Evolutionary conservation across 2,888 invertebrate species (phyloP).

Genomic region (Neria commutata): DNA sequence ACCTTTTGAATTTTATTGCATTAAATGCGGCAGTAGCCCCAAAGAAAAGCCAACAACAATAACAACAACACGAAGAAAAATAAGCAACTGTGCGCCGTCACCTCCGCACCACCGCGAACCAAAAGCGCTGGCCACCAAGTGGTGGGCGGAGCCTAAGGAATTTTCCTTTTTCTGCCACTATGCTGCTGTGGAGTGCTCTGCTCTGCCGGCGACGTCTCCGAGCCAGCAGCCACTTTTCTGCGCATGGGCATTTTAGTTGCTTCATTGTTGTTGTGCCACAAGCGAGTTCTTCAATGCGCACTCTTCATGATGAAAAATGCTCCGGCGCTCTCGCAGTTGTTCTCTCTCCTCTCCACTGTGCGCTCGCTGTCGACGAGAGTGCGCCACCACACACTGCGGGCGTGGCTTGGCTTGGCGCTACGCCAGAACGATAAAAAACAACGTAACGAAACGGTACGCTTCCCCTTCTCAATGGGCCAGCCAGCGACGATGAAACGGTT

Average conservation of each 20-base stretch:
- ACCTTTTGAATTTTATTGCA: constrained; percentile 41
- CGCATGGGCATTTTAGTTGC: no score
- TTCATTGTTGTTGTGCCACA: no score
- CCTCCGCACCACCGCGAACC: background rate
- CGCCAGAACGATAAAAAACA: constrained; percentile 7
- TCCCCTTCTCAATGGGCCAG: constrained; percentile 15
- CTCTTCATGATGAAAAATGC: no score
- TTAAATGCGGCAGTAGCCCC: constrained; percentile 19
- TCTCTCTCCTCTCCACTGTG: no score
- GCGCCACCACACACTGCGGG: background rate
- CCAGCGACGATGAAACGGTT: background rate
- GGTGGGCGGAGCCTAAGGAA: constrained; percentile 23
- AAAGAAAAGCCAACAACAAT: constrained; percentile 6
- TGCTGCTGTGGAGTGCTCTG: no score
- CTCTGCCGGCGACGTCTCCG: no score
- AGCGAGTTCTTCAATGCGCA: no score
- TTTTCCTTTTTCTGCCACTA: background rate
- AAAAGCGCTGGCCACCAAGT: constrained; percentile 7
- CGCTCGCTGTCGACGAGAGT: no score
- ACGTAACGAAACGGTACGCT: constrained; percentile 18
- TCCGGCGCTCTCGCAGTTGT: no score
- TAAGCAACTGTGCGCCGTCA: background rate
- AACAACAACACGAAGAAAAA: background rate
- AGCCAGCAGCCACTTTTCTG: no score
- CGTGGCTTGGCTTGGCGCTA: background rate